Percentiles rank a stretch among this genome's conserved stretches.
Evolutionary conservation across 2,113 vertebrate genomes (phyloP).

Genomic region (Pungitius pungitius): DNA sequence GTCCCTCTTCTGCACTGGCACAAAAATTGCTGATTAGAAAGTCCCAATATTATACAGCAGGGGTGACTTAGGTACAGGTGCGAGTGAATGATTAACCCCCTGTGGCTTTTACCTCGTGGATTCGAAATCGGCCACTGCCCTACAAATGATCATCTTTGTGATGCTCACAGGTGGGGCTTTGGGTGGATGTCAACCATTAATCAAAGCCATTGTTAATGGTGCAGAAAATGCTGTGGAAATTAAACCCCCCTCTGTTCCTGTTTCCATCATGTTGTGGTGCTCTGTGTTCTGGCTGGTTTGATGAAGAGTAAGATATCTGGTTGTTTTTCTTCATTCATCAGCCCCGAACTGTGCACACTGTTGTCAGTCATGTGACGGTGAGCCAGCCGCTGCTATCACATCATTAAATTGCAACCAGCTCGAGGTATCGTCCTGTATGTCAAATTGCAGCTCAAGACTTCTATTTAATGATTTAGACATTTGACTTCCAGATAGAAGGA

Average conservation of each 20-base stretch:
- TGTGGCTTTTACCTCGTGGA: slow-evolving; percentile 17
- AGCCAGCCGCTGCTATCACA: background rate
- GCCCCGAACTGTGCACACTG: background rate
- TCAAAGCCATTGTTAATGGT: slow-evolving; percentile 80
- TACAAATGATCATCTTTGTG: slow-evolving; percentile 68
- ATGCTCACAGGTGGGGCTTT: slow-evolving; percentile 76
- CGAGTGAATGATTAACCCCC: slow-evolving; percentile 53
- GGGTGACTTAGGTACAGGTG: slow-evolving; percentile 43
- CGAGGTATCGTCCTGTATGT: background rate
- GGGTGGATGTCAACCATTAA: slow-evolving; percentile 76
- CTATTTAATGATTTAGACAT: slow-evolving; percentile 35
- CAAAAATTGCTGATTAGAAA: slow-evolving; percentile 71
- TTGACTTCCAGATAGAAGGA: slow-evolving; percentile 35
- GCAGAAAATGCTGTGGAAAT: slow-evolving; percentile 74
- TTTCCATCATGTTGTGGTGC: slow-evolving; percentile 60
- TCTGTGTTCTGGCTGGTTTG: slow-evolving; percentile 14
- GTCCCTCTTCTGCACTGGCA: slow-evolving; percentile 45
- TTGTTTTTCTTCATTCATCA: slow-evolving; percentile 17
- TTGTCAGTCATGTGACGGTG: slow-evolving; percentile 4
- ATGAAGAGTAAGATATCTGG: slow-evolving; percentile 33
- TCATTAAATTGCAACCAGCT: background rate
- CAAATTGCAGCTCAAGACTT: slow-evolving; percentile 20
- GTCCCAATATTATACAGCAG: slow-evolving; percentile 72
- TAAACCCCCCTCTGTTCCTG: slow-evolving; percentile 66
- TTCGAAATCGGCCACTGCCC: slow-evolving; percentile 32